Conservation (phyloP, 92 coral and sea anemone genomes). For the Chrysogorgia sp. region DNA sequence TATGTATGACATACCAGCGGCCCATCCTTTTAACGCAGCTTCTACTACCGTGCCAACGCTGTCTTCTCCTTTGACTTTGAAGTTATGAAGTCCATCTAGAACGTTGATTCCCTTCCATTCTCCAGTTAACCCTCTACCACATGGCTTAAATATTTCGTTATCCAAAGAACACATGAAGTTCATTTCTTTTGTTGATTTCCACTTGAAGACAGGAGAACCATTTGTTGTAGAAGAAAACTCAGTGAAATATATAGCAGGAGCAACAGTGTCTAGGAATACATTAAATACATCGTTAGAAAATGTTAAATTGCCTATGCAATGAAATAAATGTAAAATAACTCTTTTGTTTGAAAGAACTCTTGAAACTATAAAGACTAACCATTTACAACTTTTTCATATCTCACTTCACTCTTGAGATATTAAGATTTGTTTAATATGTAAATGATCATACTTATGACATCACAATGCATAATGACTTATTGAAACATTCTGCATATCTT, state of each 20-base stretch:
- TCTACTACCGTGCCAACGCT: slow-evolving; percentile 1
- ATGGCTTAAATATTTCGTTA: neutral
- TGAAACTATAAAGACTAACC: too few relatives aligned
- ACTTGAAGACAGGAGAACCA: slow-evolving; percentile 6
- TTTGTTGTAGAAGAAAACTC: neutral
- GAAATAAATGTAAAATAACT: too few relatives aligned
- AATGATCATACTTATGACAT: too few relatives aligned
- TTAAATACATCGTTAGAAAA: too few relatives aligned
- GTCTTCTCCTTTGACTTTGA: slow-evolving; percentile 26
- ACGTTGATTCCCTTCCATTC: slow-evolving; percentile 18
- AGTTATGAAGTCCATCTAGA: slow-evolving; percentile 16
- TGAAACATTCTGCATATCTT: too few relatives aligned
- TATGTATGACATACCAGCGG: too few relatives aligned
- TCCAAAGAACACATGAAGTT: slow-evolving; percentile 25
- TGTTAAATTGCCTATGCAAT: too few relatives aligned
- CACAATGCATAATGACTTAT: too few relatives aligned
- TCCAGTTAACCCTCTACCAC: slow-evolving; percentile 18
- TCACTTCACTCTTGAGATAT: too few relatives aligned
- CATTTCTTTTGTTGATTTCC: neutral
- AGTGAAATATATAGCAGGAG: neutral
- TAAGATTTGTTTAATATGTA: too few relatives aligned
- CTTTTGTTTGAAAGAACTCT: too few relatives aligned
- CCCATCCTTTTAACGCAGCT: slow-evolving; percentile 18
- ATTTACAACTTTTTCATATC: too few relatives aligned
- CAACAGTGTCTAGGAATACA: neutral